Evolutionary conservation across 2,797 vertebrate species (phyloP), one percentile per base, ranked within the genome.

Genomic region (Furcifer pardalis): DNA sequence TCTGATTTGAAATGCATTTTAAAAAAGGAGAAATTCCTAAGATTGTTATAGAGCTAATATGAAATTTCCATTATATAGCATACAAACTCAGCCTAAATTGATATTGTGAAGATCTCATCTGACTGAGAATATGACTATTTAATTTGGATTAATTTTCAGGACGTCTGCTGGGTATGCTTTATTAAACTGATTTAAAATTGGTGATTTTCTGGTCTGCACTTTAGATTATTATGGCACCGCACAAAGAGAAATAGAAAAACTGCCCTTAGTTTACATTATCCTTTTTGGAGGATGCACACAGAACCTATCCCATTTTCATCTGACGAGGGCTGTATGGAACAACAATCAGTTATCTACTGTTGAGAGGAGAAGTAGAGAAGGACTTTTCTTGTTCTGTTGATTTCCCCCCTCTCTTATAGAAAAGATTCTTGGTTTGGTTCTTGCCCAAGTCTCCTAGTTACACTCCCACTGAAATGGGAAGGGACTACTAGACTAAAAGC

Each of bases 111-210:
- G 19, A 62, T 5, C 30, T 3, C 59, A 44, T 82, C 40, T 37
- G 35, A 52, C 60, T 27, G 30, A 13, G 12, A 77, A 62, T 30
- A 25, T 5, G 23, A 40, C 56, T 62, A 23, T 62, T 77, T 77
- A 30, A 40, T 77, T 77, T 71, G 62, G 40, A 82, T 82, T 82
- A 73, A 82, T 62, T 74, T 63, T 56, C 23, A 63, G 56, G 40
- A 44, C 68, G 63, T 82, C 40, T 74, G 56, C 40, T 73, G 59
- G 52, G 21, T 25, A n/a, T 63, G 4, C n/a, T 60, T 73, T 62
- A 82, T 82, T 82, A 44, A 62, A 44, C 4, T 32, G 13, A 56
- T 71, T 84, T 77, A 59, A 65, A 77, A 59, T 17, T 37, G 37
- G 9, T 25, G 23, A 23, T 56, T 6, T 46, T 25, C n/a, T 44